phyloP scores from a whole-genome alignment of 2,888 invertebrate species.

The Mongoloraphidia duomilia region DNA sequence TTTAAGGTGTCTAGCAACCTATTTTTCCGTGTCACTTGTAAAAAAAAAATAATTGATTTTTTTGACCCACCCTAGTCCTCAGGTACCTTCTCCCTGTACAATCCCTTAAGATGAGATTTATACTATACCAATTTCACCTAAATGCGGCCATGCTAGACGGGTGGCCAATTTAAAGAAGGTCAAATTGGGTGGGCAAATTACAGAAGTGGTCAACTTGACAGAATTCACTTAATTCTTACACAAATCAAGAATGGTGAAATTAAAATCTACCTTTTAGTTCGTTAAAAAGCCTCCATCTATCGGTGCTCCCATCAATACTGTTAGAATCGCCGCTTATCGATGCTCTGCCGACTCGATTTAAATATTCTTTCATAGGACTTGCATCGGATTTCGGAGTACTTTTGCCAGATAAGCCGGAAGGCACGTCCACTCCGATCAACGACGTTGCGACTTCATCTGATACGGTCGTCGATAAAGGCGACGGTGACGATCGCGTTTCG shows the following conservation, averaged over 20 bases:
- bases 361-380: constrained; percentile 40
- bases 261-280: constrained; percentile 40
- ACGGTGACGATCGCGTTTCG: constrained; percentile 8
- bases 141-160: no score
- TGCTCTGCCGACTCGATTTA: constrained; percentile 43
- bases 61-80: no score
- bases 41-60: no score
- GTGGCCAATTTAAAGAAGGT: no score
- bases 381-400: constrained; percentile 22
- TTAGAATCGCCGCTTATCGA: constrained; percentile 43
- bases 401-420: constrained; percentile 21
- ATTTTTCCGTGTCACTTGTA: no score
- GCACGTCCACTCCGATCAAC: constrained; percentile 20
- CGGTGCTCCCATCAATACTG: constrained; percentile 21
- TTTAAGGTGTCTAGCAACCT: no score
- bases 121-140: no score
- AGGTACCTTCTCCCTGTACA: no score
- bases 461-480: constrained; percentile 1
- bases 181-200: no score
- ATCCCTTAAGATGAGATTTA: no score
- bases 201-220: no score
- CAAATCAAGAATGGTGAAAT: background rate
- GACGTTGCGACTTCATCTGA: constrained; percentile 31
- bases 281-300: constrained; percentile 58
- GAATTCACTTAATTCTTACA: no score